Percentiles rank a stretch among this genome's conserved stretches.
Evolutionary conservation across 1,140 invertebrate genomes (phyloP).

Genomic region (Spodoptera litura): DNA sequence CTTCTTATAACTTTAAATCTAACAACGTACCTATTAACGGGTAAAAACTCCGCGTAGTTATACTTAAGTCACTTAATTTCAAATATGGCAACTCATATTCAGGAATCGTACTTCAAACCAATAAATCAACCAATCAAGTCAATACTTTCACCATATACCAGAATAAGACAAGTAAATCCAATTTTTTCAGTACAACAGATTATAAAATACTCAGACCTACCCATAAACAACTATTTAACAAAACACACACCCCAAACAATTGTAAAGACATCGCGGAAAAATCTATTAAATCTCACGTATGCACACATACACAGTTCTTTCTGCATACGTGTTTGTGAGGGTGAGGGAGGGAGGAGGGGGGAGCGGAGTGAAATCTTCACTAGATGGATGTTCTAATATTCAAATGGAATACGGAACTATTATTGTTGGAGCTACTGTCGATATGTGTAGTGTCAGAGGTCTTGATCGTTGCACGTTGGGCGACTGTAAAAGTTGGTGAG

Average conservation of each 20-base stretch:
- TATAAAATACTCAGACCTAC: background rate
- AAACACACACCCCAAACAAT: slow-evolving; percentile 2
- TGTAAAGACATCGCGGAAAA: slow-evolving; percentile 39
- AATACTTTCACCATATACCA: too few species aligned
- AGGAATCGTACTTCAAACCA: too few species aligned
- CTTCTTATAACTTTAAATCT: too few species aligned
- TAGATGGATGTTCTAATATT: slow-evolving; percentile 85
- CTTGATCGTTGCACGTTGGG: slow-evolving; percentile 64
- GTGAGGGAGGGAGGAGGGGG: slow-evolving; percentile 51
- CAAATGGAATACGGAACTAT: slow-evolving; percentile 86
- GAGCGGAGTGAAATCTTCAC: slow-evolving; percentile 76
- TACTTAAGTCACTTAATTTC: too few species aligned
- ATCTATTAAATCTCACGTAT: slow-evolving; percentile 42
- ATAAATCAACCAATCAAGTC: too few species aligned
- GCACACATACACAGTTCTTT: slow-evolving; percentile 39
- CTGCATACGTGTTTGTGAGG: slow-evolving; percentile 56
- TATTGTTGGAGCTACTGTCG: slow-evolving; percentile 85
- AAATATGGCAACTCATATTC: too few species aligned
- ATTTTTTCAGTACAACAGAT: background rate
- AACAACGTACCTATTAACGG: too few species aligned
- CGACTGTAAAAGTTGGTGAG: too few species aligned
- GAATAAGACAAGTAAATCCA: too few species aligned
- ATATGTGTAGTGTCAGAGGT: slow-evolving; percentile 63
- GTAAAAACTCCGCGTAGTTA: too few species aligned
- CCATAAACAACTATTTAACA: background rate